Base-by-base conservation (phyloP, 2,113 vertebrate species). In the Saccopteryx leptura region DNA sequence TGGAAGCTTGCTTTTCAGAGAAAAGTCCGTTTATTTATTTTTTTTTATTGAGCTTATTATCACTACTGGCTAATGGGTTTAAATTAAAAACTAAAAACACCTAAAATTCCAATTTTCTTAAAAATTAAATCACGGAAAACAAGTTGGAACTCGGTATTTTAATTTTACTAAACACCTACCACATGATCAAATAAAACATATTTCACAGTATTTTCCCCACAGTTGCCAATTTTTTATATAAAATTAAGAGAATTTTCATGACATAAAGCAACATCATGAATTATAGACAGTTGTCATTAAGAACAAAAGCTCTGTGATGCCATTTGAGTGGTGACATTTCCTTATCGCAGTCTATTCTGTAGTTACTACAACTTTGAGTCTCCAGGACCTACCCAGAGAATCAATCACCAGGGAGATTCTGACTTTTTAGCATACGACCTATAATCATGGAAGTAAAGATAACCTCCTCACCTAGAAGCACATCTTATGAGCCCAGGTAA, bases 401-500 rank as follows among this genome's bases (percentile, higher is more conserved):
- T 74, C 69, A 93, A 65, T 74, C 69, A 11, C 1, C 50, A 26
- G 1, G 0, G 18, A 86, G 63, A 82, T 82, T 94, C 39, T 84
- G 15, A 68, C 85, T 76, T 95, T 93, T 2, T 7, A 88, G 74
- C 87, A 23, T 23, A 10, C 68, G 52, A 92, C 78, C 92, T 93
- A 15, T 1, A 33, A 82, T 93, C 66, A 0, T 84, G 33, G 85
- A 88, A 92, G 46, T 46, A 69, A 97, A 90, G 68, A 92, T 46
- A 52, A 66, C 84, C 9, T 72, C 95, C 69, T 96, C 69, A 90
- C n/a, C 52, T 21, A 58, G 84, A 58, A 65, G 39, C 66, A 31
- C 61, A 66, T 95, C 71, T 74, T 92, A 68, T 52, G 72, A 95
- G 58, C 31, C 39, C 78, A 75, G n/a, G 58, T 92, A 90, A 93